Percentiles rank a stretch among this genome's conserved stretches.
Conservation (phyloP, 2,888 invertebrate genomes). For the Erannis defoliaria region DNA sequence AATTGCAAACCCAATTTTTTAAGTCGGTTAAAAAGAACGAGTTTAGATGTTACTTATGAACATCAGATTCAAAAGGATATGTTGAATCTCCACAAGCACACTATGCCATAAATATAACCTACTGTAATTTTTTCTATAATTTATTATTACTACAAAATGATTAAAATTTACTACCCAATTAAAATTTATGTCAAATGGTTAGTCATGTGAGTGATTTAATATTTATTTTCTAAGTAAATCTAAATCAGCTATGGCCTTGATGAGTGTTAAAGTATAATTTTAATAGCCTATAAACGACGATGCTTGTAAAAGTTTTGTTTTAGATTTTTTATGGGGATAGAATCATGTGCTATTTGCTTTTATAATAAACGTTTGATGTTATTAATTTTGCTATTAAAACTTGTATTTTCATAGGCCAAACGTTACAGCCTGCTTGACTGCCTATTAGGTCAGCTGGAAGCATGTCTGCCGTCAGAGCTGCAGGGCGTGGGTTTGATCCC, state of each 20-base stretch:
- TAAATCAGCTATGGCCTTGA: conserved; percentile 36
- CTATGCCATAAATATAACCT: neutral
- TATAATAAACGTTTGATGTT: conserved; percentile 5
- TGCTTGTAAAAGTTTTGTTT: conserved; percentile 22
- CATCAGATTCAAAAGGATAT: no score
- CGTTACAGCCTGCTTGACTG: no score
- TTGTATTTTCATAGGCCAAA: neutral
- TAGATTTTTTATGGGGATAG: conserved; percentile 22
- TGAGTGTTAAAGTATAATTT: conserved; percentile 43
- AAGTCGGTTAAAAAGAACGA: no score
- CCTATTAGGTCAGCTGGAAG: no score
- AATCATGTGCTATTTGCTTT: conserved; percentile 37
- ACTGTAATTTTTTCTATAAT: conserved; percentile 33
- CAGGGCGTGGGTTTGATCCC: no score
- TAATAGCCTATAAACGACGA: conserved; percentile 37
- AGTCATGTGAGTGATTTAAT: conserved; percentile 39
- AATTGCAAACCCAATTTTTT: no score
- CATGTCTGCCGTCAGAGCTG: no score
- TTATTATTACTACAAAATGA: conserved; percentile 39
- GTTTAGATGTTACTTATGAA: no score
- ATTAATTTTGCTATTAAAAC: neutral
- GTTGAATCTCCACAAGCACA: neutral
- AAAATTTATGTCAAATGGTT: conserved; percentile 46
- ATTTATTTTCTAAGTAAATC: conserved; percentile 36
- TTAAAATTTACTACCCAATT: conserved; percentile 50